Evolutionary conservation across 2,888 invertebrate species (phyloP).

Genomic region (Antitype chi): DNA sequence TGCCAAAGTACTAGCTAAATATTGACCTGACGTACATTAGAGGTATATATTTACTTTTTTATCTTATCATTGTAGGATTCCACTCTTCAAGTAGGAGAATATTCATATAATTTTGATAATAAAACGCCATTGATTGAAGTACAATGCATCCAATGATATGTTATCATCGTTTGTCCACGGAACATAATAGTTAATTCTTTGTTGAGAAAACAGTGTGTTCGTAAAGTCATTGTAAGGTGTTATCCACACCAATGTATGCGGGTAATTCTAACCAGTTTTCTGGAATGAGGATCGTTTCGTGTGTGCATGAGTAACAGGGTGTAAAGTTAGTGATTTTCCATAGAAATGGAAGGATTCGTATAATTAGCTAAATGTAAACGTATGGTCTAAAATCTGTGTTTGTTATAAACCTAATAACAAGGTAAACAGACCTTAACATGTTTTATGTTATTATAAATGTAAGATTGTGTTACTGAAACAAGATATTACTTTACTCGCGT

Average conservation of each 20-base stretch:
- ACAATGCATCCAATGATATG: no score
- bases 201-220: no score
- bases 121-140: not conserved
- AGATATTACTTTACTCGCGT: constrained; percentile 19
- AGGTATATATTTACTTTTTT: constrained; percentile 4
- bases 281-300: no score
- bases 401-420: not conserved
- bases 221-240: no score
- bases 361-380: no score
- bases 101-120: constrained; percentile 43
- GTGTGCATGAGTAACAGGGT: no score
- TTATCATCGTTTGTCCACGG: no score
- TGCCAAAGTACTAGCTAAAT: not conserved
- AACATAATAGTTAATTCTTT: no score
- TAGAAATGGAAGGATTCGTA: no score
- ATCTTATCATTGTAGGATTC: constrained; percentile 17
- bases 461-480: not conserved
- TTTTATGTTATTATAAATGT: constrained; percentile 28
- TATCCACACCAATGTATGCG: no score
- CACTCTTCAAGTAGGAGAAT: constrained; percentile 6
- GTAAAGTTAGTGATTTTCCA: no score
- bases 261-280: no score
- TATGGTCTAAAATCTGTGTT: not conserved
- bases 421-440: constrained; percentile 12
- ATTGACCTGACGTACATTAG: not conserved